A percentile compares a stretch with the other conserved stretches of the same genome.
phyloP scores from a whole-genome alignment of 2,113 vertebrate species.

The Oenanthe oenanthe region DNA sequence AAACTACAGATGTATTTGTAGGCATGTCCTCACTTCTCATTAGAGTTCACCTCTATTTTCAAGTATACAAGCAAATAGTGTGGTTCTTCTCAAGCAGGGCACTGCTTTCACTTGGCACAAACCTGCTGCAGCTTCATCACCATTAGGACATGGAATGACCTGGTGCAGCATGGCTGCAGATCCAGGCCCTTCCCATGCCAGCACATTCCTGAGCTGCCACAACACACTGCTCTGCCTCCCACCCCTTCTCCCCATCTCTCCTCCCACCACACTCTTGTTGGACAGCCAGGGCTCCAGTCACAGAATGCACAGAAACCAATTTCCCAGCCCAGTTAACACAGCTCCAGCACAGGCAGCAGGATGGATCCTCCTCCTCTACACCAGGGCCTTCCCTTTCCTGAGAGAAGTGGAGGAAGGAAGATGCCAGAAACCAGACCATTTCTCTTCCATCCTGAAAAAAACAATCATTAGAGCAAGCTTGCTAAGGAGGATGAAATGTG shows the following conservation, averaged over 20 bases:
- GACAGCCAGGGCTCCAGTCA: neutral
- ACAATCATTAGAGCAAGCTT: neutral
- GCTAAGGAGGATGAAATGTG: neutral
- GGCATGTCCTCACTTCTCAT: neutral
- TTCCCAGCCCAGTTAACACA: neutral
- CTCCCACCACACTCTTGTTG: neutral
- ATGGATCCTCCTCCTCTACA: neutral
- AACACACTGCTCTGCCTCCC: neutral
- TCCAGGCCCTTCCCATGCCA: neutral
- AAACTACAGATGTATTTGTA: neutral
- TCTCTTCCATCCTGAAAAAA: neutral
- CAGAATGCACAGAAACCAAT: neutral
- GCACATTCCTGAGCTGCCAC: neutral
- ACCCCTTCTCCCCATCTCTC: neutral
- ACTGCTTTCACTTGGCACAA: neutral
- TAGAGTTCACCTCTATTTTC: neutral
- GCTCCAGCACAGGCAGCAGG: neutral
- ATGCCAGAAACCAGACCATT: neutral
- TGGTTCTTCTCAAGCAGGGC: neutral
- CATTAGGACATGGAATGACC: neutral
- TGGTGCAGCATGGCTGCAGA: neutral
- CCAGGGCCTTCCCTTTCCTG: neutral
- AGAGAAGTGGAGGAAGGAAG: neutral
- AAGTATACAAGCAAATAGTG: neutral
- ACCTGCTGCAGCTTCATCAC: neutral